Evolutionary conservation across 2,888 invertebrate species (phyloP).

Genomic region (Scaptomyza polygonia): DNA sequence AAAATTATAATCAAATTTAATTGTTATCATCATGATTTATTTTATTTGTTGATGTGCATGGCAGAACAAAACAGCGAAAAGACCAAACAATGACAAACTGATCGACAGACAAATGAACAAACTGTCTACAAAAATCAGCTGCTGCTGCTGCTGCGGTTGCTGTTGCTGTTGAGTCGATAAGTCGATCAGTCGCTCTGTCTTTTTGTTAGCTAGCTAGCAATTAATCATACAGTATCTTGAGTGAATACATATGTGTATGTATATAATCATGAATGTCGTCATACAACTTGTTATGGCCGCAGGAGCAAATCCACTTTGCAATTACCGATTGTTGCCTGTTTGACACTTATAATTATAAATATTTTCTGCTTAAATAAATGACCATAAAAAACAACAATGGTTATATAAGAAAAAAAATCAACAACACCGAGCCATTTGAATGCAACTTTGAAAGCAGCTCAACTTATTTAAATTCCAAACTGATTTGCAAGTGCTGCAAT

Average conservation of each 20-base stretch:
- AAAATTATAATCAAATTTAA: conserved; percentile 78
- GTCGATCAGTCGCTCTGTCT: conserved; percentile 16
- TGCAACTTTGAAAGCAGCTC: conserved; percentile 47
- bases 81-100: conserved; percentile 57
- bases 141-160: conserved; percentile 17
- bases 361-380: conserved; percentile 43
- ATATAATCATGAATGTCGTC: conserved; percentile 67
- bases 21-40: conserved; percentile 81
- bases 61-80: conserved; percentile 41
- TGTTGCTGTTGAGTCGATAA: no score
- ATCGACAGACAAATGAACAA: conserved; percentile 61
- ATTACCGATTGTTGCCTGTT: conserved; percentile 52
- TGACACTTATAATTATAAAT: conserved; percentile 65
- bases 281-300: conserved; percentile 69
- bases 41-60: conserved; percentile 31
- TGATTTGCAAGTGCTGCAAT: conserved; percentile 2
- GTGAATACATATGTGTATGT: no score
- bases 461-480: conserved; percentile 42
- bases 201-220: conserved; percentile 42
- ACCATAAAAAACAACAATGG: conserved; percentile 31
- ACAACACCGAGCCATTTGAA: conserved; percentile 19
- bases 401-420: conserved; percentile 38
- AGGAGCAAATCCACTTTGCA: conserved; percentile 73
- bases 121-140: conserved; percentile 32
- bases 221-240: conserved; percentile 46